Base-by-base conservation (phyloP, 2,113 vertebrate species). In the Oncorhynchus gorbuscha region DNA sequence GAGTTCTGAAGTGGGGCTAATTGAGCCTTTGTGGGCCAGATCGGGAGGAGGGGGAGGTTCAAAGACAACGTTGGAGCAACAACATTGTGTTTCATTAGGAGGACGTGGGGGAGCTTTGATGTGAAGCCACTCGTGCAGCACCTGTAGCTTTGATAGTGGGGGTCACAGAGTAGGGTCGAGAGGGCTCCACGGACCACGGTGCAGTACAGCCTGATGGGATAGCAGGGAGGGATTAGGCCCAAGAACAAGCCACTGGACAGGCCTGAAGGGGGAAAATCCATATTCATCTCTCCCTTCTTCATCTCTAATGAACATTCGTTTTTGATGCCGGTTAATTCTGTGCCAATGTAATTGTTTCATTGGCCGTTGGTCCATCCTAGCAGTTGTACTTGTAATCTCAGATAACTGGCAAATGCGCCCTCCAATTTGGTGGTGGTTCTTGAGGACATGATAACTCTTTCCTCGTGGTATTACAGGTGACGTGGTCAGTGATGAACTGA, bases 81-180 rank as follows among this genome's bases (percentile, higher is more conserved):
- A 94, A 94, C 91, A 91, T 87, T 83, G 91, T 83, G 91, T 93
- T 95, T 93, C 80, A 86, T 93, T 95, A 92, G 90, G 75, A 93
- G 91, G 88, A 84, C 91, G 82, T 85, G 76, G n/a, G n/a, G 16
- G 39, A 76, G 78, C 95, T 98, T 98, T 98, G 96, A 98, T 97
- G 95, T 94, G 84, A 30, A 48, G 79, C 86, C 83, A 79, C 93
- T 96, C 88, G 89, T 82, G 79, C 87, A 87, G 91, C 92, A 95
- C 93, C 94, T 94, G 95, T 93, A 90, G 93, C 95, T 96, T 96
- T 96, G 94, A 96, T 94, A 92, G 87, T 82, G 91, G 90, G 93
- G 94, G 92, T 93, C 84, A 78, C 73, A 71, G 71, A 61, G 30
- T 26, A n/a, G 5, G 73, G 76, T 83, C 18, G 9, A 87, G 83